Evolutionary conservation across 2,888 invertebrate genomes (phyloP), one percentile per base, ranked within the genome.

Genomic region (Sylvicola fuscatus): DNA sequence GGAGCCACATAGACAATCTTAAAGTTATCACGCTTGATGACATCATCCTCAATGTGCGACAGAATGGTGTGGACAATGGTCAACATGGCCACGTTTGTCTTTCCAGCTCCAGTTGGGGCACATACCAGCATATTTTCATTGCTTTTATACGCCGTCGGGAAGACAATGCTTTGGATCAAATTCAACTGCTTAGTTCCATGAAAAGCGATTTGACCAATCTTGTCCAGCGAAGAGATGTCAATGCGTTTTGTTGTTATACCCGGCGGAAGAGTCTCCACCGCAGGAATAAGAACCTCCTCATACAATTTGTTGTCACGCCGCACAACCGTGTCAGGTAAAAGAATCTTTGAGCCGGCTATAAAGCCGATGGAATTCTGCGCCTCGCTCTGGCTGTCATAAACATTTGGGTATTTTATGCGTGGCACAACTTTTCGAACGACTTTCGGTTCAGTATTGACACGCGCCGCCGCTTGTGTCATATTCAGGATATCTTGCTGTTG

Each of bases 1-100:
- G 98, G 98, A 1, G 97, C 97, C 45, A 99, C 84, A 58, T 99
- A 98, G 34, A 99, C 82, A 46, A 98, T 90, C 78, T 97, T 97
- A 51, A 97, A 97, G 47, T 86, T 77, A 58, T 92, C 80, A 49
- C 81, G 83, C 59, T 79, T 73, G 37, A 95, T 78, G 3, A 82
- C 67, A 37, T 80, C 79, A 44, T 75, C 69, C 44, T 78, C 73
- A 34, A 89, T 71, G 52, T 90, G 79, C 41, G 82, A 75, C 43
- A 82, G 79, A 32, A 98, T 74, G 44, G 89, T 84, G 54, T 92
- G 84, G 1, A 93, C 71, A 14, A 99, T 80, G 2, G 90, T 70
- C 32, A 99, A 59, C 63, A 99, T 69, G 0, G 98, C 98, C 37
- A 98, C 87, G 54, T 99, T 99, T 0, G 98, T 99, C 62, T 99